These are phyloP conservation scores for Ylistrum balloti DNA, from an alignment of 1,140 invertebrate genomes.

Conservation along the genomic window DNA sequence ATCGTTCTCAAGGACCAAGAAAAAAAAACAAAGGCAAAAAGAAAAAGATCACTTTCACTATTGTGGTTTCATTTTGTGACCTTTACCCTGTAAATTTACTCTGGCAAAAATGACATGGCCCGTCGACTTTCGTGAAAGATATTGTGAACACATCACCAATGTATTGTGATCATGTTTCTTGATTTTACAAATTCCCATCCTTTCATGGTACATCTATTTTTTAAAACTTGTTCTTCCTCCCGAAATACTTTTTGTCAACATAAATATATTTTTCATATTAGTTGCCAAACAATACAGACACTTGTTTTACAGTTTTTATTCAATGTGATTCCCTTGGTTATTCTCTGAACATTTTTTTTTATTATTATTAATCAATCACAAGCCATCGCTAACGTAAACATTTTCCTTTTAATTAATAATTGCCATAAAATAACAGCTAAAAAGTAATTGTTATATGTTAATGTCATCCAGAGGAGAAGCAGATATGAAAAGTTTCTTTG, in stretches of 20 bases:
- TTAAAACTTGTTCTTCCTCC: background rate
- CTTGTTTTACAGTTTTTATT: background rate
- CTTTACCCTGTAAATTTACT: background rate
- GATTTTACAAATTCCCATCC: slow-evolving; percentile 18
- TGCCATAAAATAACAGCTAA: background rate
- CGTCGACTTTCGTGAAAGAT: background rate
- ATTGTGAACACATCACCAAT: background rate
- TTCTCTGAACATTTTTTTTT: background rate
- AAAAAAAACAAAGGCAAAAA: background rate
- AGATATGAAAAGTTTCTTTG: too few relatives aligned
- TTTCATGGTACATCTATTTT: slow-evolving; percentile 13
- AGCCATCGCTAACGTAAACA: background rate
- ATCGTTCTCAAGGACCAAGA: slow-evolving; percentile 3
- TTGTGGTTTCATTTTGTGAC: slow-evolving; percentile 16
- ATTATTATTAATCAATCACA: background rate
- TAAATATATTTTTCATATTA: slow-evolving; percentile 8
- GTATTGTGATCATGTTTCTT: background rate
- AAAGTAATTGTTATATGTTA: too few relatives aligned
- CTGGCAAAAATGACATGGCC: background rate
- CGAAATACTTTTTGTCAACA: slow-evolving; percentile 20
- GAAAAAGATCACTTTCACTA: background rate
- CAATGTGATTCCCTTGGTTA: background rate
- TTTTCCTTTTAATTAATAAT: background rate
- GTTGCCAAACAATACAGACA: background rate
- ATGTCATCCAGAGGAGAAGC: too few relatives aligned